Conservation (phyloP, 2,113 vertebrate species). For the Phrynosoma platyrhinos region DNA sequence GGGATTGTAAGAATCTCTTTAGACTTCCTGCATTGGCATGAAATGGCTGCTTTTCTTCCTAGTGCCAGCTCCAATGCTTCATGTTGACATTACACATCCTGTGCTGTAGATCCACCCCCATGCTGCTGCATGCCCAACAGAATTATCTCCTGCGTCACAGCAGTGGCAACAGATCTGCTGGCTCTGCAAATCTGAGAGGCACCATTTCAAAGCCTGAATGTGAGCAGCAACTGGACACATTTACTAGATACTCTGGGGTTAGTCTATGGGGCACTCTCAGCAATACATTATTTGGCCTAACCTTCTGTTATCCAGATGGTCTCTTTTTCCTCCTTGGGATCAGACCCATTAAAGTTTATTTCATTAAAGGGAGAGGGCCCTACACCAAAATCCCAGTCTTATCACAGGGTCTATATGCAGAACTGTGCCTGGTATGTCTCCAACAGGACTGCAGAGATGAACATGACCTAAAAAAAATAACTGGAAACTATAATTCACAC, state of each 20-base stretch:
- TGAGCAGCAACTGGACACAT: conserved; percentile 74
- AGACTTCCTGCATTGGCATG: conserved; percentile 83
- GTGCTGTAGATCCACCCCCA: conserved; percentile 88
- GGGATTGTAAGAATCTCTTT: conserved; percentile 59
- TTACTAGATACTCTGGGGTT: conserved; percentile 57
- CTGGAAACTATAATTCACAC: conserved; percentile 76
- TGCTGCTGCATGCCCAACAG: conserved; percentile 90
- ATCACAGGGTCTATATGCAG: conserved; percentile 71
- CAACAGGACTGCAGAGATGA: conserved; percentile 75
- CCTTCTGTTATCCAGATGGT: conserved; percentile 81
- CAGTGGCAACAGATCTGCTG: conserved; percentile 89
- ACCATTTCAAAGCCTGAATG: conserved; percentile 83
- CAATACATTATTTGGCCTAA: conserved; percentile 65
- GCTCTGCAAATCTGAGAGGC: conserved; percentile 84
- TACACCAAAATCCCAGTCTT: conserved; percentile 61
- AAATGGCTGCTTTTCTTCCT: conserved; percentile 85
- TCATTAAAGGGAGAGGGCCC: conserved; percentile 59
- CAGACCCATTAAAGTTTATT: conserved; percentile 75
- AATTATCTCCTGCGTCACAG: conserved; percentile 98
- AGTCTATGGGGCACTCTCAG: conserved; percentile 67
- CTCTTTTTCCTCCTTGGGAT: conserved; percentile 64
- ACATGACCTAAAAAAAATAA: conserved; percentile 81
- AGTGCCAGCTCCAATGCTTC: conserved; percentile 86
- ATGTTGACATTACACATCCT: conserved; percentile 91
- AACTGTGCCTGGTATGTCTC: conserved; percentile 75